These are phyloP conservation scores for Lycaena phlaeas DNA, from an alignment of 2,888 invertebrate genomes.

Conservation along the genomic window DNA sequence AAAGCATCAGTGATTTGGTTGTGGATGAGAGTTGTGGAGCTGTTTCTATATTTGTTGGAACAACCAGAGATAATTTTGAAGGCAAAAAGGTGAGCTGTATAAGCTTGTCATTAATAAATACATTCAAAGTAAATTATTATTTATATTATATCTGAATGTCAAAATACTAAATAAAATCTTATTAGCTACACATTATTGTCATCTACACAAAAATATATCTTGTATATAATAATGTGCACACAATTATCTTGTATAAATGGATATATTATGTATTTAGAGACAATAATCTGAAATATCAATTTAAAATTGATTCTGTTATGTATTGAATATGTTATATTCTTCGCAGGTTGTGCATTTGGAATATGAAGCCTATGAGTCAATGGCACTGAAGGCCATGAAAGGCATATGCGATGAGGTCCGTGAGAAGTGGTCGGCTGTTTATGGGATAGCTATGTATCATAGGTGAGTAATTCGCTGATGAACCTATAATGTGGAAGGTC, in stretches of 20 bases:
- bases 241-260: no score
- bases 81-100: slow-evolving; percentile 80
- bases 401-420: slow-evolving; percentile 83
- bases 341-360: slow-evolving; percentile 85
- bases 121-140: no score
- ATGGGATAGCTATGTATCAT: slow-evolving; percentile 89
- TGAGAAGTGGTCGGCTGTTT: slow-evolving; percentile 80
- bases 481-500: no score
- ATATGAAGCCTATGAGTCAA: slow-evolving; percentile 94
- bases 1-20: slow-evolving; percentile 77
- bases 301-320: background rate
- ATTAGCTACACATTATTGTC: no score
- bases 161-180: no score
- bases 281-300: no score
- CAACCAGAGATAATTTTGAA: slow-evolving; percentile 88
- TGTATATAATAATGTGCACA: no score
- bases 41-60: slow-evolving; percentile 90
- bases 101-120: no score
- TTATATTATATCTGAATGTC: no score
- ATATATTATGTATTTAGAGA: no score
- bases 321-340: background rate
- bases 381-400: slow-evolving; percentile 89
- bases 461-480: no score
- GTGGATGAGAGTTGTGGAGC: slow-evolving; percentile 86
- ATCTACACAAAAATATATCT: no score